These are phyloP conservation scores for Pemphredon lugubris DNA, from an alignment of 2,888 invertebrate genomes.

Conservation along the genomic window DNA sequence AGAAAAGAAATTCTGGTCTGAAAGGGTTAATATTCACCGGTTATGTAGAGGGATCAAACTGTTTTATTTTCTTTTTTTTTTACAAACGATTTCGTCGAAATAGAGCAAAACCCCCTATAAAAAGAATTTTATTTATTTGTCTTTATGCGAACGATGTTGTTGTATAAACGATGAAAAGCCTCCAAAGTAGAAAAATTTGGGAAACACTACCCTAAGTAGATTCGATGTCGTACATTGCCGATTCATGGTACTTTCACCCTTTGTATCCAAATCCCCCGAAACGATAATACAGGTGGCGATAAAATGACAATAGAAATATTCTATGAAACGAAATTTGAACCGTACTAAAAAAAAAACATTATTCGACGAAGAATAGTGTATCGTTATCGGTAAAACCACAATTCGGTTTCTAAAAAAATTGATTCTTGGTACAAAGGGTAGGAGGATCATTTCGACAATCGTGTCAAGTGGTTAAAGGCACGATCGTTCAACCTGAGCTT, in stretches of 20 bases:
- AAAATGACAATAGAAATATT: background rate
- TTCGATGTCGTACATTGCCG: conserved; percentile 64
- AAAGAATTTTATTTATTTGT: too few relatives aligned
- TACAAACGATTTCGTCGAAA: background rate
- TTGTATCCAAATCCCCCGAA: background rate
- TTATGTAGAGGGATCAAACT: too few relatives aligned
- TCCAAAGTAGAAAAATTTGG: conserved; percentile 13
- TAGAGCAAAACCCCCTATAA: background rate
- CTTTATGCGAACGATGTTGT: background rate
- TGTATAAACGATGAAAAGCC: background rate
- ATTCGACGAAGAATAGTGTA: too few relatives aligned
- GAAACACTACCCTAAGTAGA: conserved; percentile 52
- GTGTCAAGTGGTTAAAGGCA: conserved; percentile 29
- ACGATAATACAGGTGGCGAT: background rate
- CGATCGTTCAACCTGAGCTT: background rate
- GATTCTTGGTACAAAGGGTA: conserved; percentile 27
- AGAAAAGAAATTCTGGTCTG: too few relatives aligned
- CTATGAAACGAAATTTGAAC: too few relatives aligned
- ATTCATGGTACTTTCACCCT: conserved; percentile 29
- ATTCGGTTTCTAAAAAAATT: too few relatives aligned
- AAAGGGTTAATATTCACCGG: too few relatives aligned
- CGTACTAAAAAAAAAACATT: too few relatives aligned
- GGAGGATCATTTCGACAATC: conserved; percentile 12
- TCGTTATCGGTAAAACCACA: too few relatives aligned
- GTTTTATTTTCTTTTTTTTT: too few relatives aligned